Conservation (phyloP, 2,113 vertebrate species). For the human region GRCh38 chr2:27254001-27254500, state of each 20-base stretch:
- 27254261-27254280: background rate
- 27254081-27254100: background rate
- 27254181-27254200: background rate
- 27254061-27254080: background rate
- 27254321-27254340: background rate
- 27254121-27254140: background rate
- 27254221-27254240: background rate
- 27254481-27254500: too few species aligned
- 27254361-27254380: background rate
- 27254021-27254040: background rate
- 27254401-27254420: background rate
- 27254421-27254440: background rate
- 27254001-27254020: background rate
- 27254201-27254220: rapidly evolving
- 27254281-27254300: too few species aligned
- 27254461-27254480: background rate
- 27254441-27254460: background rate
- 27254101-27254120: background rate
- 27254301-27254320: background rate
- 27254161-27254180: background rate
- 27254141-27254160: background rate
- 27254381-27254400: background rate
- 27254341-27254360: background rate
- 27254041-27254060: background rate
- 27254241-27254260: background rate